Conservation (phyloP, 2,113 vertebrate genomes). For the Neoarius graeffei region DNA sequence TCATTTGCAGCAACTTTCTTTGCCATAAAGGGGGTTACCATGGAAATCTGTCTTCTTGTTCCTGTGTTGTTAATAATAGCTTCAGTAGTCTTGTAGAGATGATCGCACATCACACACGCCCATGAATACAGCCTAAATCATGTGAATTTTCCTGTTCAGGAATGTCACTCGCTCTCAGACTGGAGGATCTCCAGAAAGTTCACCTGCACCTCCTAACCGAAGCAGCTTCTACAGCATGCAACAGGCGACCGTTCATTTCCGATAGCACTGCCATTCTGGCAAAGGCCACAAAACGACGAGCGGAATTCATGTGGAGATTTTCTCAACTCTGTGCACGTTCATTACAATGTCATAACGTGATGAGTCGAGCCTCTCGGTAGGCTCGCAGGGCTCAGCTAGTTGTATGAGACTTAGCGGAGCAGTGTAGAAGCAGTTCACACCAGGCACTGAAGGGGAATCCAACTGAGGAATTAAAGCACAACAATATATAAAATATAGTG, state of each 20-base stretch:
- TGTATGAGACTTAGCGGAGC: too few species aligned
- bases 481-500: too few species aligned
- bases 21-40: slow-evolving; percentile 41
- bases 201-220: not conserved
- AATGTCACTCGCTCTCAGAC: not conserved
- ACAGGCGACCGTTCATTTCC: not conserved
- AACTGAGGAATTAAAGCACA: too few species aligned
- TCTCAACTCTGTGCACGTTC: not conserved
- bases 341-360: too few species aligned
- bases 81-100: slow-evolving; percentile 13
- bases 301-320: not conserved
- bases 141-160: not conserved
- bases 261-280: not conserved
- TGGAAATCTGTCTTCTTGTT: slow-evolving; percentile 43
- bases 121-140: not conserved
- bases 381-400: too few species aligned
- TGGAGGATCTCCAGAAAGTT: not conserved
- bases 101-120: not conserved
- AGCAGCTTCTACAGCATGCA: not conserved
- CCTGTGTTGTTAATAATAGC: slow-evolving; percentile 38
- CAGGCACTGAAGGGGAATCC: too few species aligned
- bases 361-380: too few species aligned
- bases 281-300: not conserved
- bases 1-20: slow-evolving; percentile 48
- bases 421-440: too few species aligned